Percentiles rank a stretch among this genome's conserved stretches.
Conservation (phyloP, 2,888 invertebrate genomes). For the Tubulanus polymorphus region DNA sequence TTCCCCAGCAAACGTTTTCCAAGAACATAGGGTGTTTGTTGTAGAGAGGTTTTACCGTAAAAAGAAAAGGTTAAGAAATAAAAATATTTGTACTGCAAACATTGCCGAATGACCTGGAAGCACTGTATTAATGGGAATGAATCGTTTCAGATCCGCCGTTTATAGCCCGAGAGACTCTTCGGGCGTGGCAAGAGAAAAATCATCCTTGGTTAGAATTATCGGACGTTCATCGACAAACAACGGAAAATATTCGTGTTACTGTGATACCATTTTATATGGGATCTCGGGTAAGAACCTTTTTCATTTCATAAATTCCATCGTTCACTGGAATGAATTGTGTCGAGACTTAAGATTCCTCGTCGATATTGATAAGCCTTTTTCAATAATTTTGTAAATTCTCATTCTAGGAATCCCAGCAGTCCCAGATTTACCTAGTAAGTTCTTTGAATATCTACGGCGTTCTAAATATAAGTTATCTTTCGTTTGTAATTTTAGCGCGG, state of each 20-base stretch:
- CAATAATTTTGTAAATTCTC: constrained; percentile 7
- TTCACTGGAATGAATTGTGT: too few species aligned
- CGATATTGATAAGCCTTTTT: too few species aligned
- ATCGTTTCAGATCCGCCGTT: constrained; percentile 62
- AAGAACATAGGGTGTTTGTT: too few species aligned
- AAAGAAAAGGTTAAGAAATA: too few species aligned
- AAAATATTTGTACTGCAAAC: too few species aligned
- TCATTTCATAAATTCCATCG: too few species aligned
- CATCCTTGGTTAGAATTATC: constrained; percentile 95
- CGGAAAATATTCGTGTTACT: constrained; percentile 91
- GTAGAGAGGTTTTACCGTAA: too few species aligned
- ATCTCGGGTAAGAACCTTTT: constrained; percentile 37
- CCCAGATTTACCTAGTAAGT: constrained; percentile 85
- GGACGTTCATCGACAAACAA: constrained; percentile 95
- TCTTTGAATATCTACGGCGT: constrained; percentile 4
- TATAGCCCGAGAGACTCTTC: constrained; percentile 77
- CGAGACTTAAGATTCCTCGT: too few species aligned
- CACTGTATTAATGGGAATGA: too few species aligned
- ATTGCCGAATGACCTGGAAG: too few species aligned
- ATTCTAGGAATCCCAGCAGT: constrained; percentile 66
- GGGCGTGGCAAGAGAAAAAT: constrained; percentile 96
- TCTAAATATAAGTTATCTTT: constrained; percentile 7
- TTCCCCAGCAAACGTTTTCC: too few species aligned
- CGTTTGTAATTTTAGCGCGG: not conserved
- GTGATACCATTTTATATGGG: constrained; percentile 86